These are phyloP conservation scores for Drosophila nr. medialis DNA, from an alignment of 2,888 invertebrate species.

Conservation along the genomic window DNA sequence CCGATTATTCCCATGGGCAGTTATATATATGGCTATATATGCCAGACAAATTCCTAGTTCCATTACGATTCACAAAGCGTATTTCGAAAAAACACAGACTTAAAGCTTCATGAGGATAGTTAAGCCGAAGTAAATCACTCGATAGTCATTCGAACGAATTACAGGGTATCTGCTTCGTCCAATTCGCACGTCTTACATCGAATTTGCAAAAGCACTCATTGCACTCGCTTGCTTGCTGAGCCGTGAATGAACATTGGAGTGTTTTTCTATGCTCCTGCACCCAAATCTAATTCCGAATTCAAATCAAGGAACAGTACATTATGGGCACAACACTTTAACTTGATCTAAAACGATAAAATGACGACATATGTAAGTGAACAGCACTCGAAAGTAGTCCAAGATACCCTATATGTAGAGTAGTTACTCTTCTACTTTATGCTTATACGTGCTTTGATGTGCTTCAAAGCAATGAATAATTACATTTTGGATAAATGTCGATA, in stretches of 20 bases:
- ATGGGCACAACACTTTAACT: neutral
- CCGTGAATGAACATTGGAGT: neutral
- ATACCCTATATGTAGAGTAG: neutral
- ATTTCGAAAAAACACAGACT: neutral
- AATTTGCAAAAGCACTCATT: neutral
- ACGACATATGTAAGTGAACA: neutral
- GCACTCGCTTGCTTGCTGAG: neutral
- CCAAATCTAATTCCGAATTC: neutral
- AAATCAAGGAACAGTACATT: neutral
- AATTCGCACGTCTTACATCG: neutral
- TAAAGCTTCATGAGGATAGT: neutral
- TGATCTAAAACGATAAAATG: neutral
- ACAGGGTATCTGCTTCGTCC: neutral
- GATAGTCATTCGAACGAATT: accelerated
- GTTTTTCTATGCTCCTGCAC: neutral
- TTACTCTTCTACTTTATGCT: neutral
- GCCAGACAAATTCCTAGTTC: too few relatives aligned
- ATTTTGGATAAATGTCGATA: neutral
- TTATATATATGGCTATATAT: too few relatives aligned
- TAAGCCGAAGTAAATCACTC: neutral
- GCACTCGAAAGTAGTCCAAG: neutral
- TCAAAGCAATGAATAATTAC: neutral
- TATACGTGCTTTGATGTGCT: neutral
- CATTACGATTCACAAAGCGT: neutral
- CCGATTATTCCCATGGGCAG: neutral